Percentiles rank a stretch among this genome's conserved stretches.
Conservation (phyloP, 2,113 vertebrate species). For the Riparia riparia region DNA sequence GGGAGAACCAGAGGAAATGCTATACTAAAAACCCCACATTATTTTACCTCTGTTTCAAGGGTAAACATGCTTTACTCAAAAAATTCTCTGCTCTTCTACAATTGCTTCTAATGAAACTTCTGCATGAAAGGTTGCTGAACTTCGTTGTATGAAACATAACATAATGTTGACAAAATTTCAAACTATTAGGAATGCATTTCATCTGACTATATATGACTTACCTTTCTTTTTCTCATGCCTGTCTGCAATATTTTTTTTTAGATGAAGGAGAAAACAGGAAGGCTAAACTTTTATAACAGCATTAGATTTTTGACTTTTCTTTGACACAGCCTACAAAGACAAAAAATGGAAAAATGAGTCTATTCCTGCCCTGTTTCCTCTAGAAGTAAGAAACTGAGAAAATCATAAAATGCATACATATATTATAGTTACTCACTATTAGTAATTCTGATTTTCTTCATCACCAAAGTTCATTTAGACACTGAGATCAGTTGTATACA, state of each 20-base stretch:
- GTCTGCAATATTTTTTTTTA: not conserved
- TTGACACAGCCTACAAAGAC: not conserved
- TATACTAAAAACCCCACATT: fast-evolving
- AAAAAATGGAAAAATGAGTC: not conserved
- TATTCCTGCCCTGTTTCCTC: not conserved
- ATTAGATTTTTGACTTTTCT: not conserved
- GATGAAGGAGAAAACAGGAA: not conserved
- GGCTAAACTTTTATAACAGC: not conserved
- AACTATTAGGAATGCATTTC: not conserved
- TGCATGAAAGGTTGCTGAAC: not conserved
- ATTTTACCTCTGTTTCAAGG: not conserved
- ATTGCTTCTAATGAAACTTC: not conserved
- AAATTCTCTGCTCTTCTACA: not conserved
- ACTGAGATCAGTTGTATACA: not conserved
- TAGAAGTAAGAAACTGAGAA: not conserved
- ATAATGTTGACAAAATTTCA: not conserved
- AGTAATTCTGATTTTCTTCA: not conserved
- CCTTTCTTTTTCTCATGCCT: not conserved
- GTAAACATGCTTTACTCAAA: not conserved
- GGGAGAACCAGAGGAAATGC: not conserved
- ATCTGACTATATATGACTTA: not conserved
- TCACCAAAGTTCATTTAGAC: not conserved
- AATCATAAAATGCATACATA: fast-evolving
- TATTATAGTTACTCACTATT: not conserved
- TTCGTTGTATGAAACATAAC: not conserved